Base-by-base conservation (phyloP, 2,113 vertebrate genomes). In the Trachemys scripta region DNA sequence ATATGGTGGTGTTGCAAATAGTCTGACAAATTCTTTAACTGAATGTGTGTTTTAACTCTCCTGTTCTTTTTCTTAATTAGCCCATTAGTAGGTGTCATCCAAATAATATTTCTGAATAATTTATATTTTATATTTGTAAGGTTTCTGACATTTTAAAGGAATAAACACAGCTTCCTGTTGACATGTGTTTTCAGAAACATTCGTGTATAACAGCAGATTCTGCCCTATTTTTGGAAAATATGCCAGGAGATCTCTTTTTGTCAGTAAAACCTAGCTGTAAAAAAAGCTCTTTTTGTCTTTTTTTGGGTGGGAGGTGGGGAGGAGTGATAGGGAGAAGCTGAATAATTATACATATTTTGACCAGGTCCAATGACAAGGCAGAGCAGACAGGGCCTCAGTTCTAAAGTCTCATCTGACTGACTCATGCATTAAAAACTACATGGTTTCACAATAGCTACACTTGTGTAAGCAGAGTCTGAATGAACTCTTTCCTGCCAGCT, bases 361-460 rank as follows among this genome's bases (percentile, higher is more conserved):
- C 22, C 45, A 69, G 3, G 2, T 80, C 14, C 5, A 13, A 59
- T 16, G n/a, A 50, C 3, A 35, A 83, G 1, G 14, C 72, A 42
- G 8, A 76, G 35, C 31, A 87, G 42, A 8, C 10, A 81, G 51
- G 81, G 1, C 1, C 13, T 83, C 29, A 31, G 25, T 9, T 50
- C 59, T 25, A 89, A 72, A 50, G 49, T 7, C 2, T 80, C 3
- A 27, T 7, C 3, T 82, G 81, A 90, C 5, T 25, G 42, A n/a
- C 29, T 35, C 56, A 2, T n/a, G 3, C n/a, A 12, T 20, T 12
- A 11, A 10, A 45, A 81, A 0, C 0, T 75, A 29, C 35, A 6
- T 80, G 29, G 25, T 93, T 88, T 50, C 12, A 72, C 1, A 14
- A 27, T 72, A 81, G 19, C 24, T 38, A 35, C 35, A 81, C 19